Base-by-base conservation (phyloP, 2,797 vertebrate species). In the Halcyon badia region DNA sequence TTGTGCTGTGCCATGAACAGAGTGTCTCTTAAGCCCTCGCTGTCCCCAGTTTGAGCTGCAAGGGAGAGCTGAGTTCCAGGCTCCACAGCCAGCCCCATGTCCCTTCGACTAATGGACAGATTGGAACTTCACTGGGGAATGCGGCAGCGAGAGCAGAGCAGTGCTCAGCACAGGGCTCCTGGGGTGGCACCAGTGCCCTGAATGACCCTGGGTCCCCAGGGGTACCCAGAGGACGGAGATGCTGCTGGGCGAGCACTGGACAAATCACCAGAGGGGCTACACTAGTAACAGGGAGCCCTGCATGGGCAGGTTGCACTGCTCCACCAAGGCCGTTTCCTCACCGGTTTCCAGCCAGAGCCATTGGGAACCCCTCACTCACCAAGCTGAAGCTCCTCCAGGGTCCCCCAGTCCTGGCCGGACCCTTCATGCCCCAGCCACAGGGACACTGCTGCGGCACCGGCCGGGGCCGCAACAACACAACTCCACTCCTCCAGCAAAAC, bases 301-400 rank as follows among this genome's bases (percentile, higher is more conserved):
- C 1, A 0, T 5, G 25, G 42, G 17, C 11, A 22, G 7, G 10
- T 5, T 9, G 16, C 14, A 2, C 8, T 26, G 15, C 62, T 42
- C n/a, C 14, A 7, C 31, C 48, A 6, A 24, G 28, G 46, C 14
- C 28, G 1, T 33, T 71, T 56, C 35, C 49, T 3, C 30, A 10
- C 26, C 14, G 3, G 4, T 33, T 83, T 70, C 51, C 41, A 70
- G 11, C 22, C 3, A 4, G 39, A 75, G 44, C 11, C 28, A 7
- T 21, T 41, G 48, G 52, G n/a, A 68, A 24, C 0, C 2, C 9
- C 18, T 75, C 0, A 0, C 13, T 33, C 6, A 7, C n/a, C 2
- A 3, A n/a, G 39, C 42, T 46, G 44, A 54, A 87, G 14, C 11
- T 54, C 11, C 20, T 35, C 7, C 2, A 5, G n/a, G 11, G 18